Evolutionary conservation across 2,797 vertebrate genomes (phyloP), one percentile per base, ranked within the genome.

Genomic region (Oophaga sylvatica): DNA sequence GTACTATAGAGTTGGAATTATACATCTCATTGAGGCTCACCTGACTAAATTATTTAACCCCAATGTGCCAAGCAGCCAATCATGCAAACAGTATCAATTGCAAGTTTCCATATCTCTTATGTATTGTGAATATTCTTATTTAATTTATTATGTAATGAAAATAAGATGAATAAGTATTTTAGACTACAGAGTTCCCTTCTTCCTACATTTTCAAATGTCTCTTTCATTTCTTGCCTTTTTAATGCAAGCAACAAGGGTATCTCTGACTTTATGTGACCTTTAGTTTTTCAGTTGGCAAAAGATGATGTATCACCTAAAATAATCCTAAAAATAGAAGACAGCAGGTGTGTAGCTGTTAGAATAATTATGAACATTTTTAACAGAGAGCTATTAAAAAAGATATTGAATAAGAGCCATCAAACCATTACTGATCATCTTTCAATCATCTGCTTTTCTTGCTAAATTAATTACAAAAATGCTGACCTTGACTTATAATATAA

Each of bases 261-360:
- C n/a, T 78, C 6, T 7, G 48, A 90, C 9, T 1, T 90, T 63
- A 63, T 41, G 70, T 88, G 41, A 84, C 87, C 73, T 87, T 91
- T 13, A 59, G 35, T 83, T 87, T 57, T 88, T 87, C 81, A 85
- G 10, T 0, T 90, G 84, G 86, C 87, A 8, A 0, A 71, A 5
- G 73, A 85, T 91, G 87, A 13, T 89, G 78, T 45, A 90, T 78
- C 12, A 89, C 20, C 19, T 84, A 80, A 90, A 76, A 5, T 80
- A 22, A 48, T 87, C 84, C 84, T 90, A 31, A 56, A 89, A 56
- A 71, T 88, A n/a, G 71, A 79, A 82, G 57, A 90, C 89, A 6
- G 60, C 68, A 90, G 67, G 53, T 73, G 57, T 48, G 22, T 13
- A 86, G 63, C 75, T 79, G 9, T 68, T 80, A 83, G 0, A 70